These are phyloP conservation scores for Azorinus chamasolen DNA, from an alignment of 2,888 invertebrate species.

Conservation along the genomic window DNA sequence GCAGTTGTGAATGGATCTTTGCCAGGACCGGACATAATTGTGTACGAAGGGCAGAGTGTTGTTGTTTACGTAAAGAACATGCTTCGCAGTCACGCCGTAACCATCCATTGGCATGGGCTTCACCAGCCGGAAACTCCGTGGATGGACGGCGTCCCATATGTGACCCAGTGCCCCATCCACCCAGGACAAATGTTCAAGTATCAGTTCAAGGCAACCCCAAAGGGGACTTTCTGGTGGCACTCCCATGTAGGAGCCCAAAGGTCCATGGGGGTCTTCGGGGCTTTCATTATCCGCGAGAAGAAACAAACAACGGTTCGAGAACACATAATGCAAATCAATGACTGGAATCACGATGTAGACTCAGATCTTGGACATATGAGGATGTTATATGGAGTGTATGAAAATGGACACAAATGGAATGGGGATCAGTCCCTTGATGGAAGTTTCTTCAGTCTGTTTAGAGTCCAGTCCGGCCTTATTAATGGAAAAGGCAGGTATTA, in stretches of 20 bases:
- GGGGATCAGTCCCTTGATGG: conserved; percentile 57
- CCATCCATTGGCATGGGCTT: conserved; percentile 84
- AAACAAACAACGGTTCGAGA: conserved; percentile 39
- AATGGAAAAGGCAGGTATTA: conserved; percentile 75
- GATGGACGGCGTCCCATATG: conserved; percentile 79
- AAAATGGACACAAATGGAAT: conserved; percentile 45
- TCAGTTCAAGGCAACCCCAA: conserved; percentile 70
- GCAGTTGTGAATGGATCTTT: conserved; percentile 75
- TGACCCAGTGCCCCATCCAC: conserved; percentile 82
- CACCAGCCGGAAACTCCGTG: conserved; percentile 75
- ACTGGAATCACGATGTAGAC: conserved; percentile 75
- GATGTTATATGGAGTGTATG: conserved; percentile 66
- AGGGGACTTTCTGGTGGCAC: conserved; percentile 78
- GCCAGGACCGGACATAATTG: conserved; percentile 80
- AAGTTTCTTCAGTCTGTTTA: conserved; percentile 58
- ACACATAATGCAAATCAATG: conserved; percentile 69
- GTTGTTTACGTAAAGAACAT: conserved; percentile 76
- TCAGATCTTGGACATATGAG: conserved; percentile 64
- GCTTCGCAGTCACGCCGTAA: conserved; percentile 66
- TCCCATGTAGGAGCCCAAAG: conserved; percentile 75
- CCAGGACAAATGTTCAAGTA: conserved; percentile 80
- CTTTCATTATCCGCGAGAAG: conserved; percentile 74
- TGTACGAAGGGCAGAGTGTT: conserved; percentile 77
- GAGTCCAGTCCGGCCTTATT: conserved; percentile 71
- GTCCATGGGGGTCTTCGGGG: conserved; percentile 78